Evolutionary conservation across 2,888 invertebrate genomes (phyloP), one percentile per base, ranked within the genome.

Genomic region (Parnassius orleans): DNA sequence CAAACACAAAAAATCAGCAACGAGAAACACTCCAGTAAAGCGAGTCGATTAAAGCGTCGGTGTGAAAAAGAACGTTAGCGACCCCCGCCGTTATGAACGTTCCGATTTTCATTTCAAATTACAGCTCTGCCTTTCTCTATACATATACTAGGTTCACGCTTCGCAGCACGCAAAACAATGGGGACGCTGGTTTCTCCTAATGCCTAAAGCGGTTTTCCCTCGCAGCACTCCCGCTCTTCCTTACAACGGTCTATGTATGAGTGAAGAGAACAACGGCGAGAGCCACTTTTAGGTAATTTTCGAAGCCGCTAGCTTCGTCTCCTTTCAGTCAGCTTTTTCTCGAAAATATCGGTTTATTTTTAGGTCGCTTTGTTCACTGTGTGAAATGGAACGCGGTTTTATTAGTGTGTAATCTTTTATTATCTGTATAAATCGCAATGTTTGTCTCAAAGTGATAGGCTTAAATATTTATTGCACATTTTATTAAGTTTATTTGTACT

Each of bases 271-370:
- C 66, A 65, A 79, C 72, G 63, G 79, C 79, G 75, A 82, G 86
- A 86, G 87, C 83, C 84, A 87, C 88, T 90, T 86, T 85, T 75
- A 83, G 89, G 86, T 89, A 90, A 90, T 90, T 90, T 89, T 84
- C 81, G 74, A 71, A 78, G 83, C 81, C 83, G 81, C 79, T 78
- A 76, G 76, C 77, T 76, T 74, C 76, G 78, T 77, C 79, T 79
- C 80, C 74, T 79, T 79, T 81, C 75, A 73, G 76, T 76, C 72
- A 69, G 75, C 76, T 54, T 58, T 74, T 75, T 68, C 67, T 75
- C 75, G 73, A 75, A 78, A 79, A 77, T 76, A 77, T 76, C 73
- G 78, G 75, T 77, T 76, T 77, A 72, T 76, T 77, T 82, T 82
- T 72, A 68, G 73, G 65, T 69, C 66, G 66, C 68, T 57, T 57